A percentile compares a stretch with the other conserved stretches of the same genome.
Conservation (phyloP, 53 echinoderm and acorn worm species). For the Paracentrotus lividus region DNA sequence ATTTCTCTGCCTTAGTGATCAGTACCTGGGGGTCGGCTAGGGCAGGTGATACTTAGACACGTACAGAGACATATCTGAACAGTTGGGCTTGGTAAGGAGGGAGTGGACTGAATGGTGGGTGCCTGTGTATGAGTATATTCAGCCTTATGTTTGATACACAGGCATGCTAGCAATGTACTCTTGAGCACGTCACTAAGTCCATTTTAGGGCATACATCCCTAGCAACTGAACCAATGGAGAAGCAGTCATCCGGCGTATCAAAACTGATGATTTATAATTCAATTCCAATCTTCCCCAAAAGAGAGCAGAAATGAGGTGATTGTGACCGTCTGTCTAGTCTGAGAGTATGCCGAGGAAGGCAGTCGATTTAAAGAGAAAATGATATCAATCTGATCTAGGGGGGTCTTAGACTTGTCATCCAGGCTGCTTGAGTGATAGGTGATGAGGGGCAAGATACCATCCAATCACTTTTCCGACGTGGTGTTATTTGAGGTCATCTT, state of each 20-base stretch:
- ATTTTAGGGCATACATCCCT: conserved; percentile 64
- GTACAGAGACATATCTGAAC: conserved; percentile 33
- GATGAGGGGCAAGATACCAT: conserved; percentile 1
- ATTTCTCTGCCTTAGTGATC: neutral
- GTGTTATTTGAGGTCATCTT: neutral
- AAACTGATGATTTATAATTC: conserved; percentile 58
- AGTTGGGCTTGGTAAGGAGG: conserved; percentile 35
- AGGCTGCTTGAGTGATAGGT: conserved; percentile 9
- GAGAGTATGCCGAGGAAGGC: conserved; percentile 1
- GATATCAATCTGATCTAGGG: conserved; percentile 9
- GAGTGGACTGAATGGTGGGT: neutral
- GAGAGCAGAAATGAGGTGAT: conserved; percentile 33
- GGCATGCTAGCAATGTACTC: conserved; percentile 66
- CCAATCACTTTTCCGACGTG: neutral
- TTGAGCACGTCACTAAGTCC: conserved; percentile 30
- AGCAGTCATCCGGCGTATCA: conserved; percentile 13
- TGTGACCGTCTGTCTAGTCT: neutral
- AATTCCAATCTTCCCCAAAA: conserved; percentile 46
- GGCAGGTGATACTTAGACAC: neutral
- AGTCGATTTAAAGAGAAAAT: conserved; percentile 52
- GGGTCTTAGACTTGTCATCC: neutral
- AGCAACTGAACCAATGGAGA: conserved; percentile 48
- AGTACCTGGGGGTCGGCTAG: neutral
- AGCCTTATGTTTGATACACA: conserved; percentile 31
- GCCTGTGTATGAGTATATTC: conserved; percentile 21